These are phyloP conservation scores for Pocillopora verrucosa DNA, from an alignment of 64 coral and sea anemone genomes.

Conservation along the genomic window DNA sequence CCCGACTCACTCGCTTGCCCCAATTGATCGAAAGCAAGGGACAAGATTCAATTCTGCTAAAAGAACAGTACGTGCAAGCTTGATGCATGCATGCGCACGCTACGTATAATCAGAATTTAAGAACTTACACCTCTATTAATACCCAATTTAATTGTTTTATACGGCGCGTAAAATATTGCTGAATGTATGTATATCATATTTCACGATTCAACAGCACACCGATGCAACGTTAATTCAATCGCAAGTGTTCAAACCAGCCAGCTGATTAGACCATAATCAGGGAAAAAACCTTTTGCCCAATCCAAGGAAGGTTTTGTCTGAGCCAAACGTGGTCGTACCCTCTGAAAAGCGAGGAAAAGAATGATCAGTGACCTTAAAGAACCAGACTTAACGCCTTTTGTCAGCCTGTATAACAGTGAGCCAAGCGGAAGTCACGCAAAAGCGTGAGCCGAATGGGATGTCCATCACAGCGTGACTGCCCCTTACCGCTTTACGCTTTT, in stretches of 20 bases:
- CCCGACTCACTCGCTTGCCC: too few relatives aligned
- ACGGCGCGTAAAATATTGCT: neutral
- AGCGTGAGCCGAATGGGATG: too few relatives aligned
- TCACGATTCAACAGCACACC: neutral
- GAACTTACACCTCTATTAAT: neutral
- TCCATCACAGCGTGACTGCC: too few relatives aligned
- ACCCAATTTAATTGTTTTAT: neutral
- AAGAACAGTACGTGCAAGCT: too few relatives aligned
- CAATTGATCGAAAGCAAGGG: too few relatives aligned
- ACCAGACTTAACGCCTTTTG: neutral
- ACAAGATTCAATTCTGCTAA: too few relatives aligned
- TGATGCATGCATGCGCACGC: neutral
- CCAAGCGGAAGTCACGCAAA: too few relatives aligned
- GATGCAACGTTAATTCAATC: neutral
- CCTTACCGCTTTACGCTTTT: too few relatives aligned
- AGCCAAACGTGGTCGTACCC: constrained; percentile 56
- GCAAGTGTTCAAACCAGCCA: neutral
- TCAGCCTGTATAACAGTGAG: too few relatives aligned
- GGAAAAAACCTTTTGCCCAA: constrained; percentile 56
- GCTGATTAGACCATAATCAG: constrained; percentile 15
- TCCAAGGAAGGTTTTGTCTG: constrained; percentile 74
- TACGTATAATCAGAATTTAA: neutral
- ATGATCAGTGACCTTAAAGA: neutral
- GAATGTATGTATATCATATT: neutral
- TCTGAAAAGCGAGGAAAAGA: constrained; percentile 41